phyloP scores from a whole-genome alignment of 1,140 invertebrate species.

The Drosophila kepulauana region DNA sequence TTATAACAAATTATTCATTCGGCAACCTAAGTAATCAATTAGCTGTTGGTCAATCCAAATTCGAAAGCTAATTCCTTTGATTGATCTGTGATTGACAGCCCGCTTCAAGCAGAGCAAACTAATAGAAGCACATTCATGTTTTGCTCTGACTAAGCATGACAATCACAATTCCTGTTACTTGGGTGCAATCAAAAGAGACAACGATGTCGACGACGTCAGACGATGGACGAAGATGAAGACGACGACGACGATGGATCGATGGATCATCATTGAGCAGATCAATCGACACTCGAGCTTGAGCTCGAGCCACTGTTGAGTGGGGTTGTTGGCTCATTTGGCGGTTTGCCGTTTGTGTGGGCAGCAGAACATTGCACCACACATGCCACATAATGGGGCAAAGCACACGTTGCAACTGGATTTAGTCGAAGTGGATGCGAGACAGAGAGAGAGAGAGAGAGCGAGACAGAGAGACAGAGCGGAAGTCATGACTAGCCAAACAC shows the following conservation, averaged over 20 bases:
- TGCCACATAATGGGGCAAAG: slow-evolving; percentile 76
- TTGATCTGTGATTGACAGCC: background rate
- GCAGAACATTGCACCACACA: slow-evolving; percentile 72
- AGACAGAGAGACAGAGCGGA: slow-evolving; percentile 60
- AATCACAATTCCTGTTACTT: slow-evolving; percentile 12
- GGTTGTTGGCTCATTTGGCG: slow-evolving; percentile 44
- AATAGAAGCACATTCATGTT: background rate
- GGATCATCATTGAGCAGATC: slow-evolving; percentile 35
- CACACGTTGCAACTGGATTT: slow-evolving; percentile 58
- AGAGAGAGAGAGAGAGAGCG: slow-evolving; percentile 2
- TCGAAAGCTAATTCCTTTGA: background rate
- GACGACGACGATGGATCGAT: slow-evolving; percentile 20
- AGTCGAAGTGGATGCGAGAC: slow-evolving; percentile 30
- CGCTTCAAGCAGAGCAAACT: background rate
- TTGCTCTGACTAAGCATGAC: slow-evolving; percentile 16
- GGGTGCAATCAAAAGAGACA: slow-evolving; percentile 4
- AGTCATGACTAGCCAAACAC: slow-evolving; percentile 82
- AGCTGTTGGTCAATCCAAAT: background rate
- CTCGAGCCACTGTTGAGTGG: slow-evolving; percentile 20
- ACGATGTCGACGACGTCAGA: background rate
- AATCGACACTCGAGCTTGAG: slow-evolving; percentile 27
- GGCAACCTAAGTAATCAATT: too few relatives aligned
- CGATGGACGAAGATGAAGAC: background rate
- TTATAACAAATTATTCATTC: too few relatives aligned
- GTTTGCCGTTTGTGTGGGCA: slow-evolving; percentile 63